Evolutionary conservation across 2,888 invertebrate genomes (phyloP).

Genomic region (Congeria kusceri): DNA sequence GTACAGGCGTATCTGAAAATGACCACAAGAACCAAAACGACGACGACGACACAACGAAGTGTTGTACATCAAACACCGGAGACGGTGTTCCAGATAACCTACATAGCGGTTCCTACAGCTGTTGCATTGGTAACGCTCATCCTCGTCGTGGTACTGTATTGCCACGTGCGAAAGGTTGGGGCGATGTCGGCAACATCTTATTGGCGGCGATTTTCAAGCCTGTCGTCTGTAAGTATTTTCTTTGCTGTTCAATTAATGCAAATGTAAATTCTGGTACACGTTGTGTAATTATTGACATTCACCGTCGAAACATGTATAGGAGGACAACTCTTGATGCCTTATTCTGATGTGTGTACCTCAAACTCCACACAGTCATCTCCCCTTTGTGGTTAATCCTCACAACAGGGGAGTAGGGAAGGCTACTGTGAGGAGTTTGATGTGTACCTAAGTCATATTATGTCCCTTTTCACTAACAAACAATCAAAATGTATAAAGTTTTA

Average conservation of each 20-base stretch:
- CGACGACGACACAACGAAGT: not conserved
- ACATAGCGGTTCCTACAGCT: not conserved
- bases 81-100: not conserved
- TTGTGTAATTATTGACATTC: too few species aligned
- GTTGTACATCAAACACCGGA: not conserved
- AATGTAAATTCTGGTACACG: too few species aligned
- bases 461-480: too few species aligned
- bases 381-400: too few species aligned
- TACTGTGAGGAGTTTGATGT: too few species aligned
- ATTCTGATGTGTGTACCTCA: too few species aligned
- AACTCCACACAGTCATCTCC: too few species aligned
- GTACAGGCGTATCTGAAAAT: not conserved
- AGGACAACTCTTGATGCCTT: too few species aligned
- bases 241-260: not conserved
- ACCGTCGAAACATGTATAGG: too few species aligned
- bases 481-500: too few species aligned
- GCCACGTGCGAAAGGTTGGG: not conserved
- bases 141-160: not conserved
- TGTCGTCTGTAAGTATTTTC: not conserved
- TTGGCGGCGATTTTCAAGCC: not conserved
- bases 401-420: too few species aligned
- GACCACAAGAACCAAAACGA: not conserved
- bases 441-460: too few species aligned
- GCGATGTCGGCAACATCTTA: slow-evolving; percentile 1
- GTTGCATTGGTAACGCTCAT: not conserved